Conservation (phyloP, 1,140 invertebrate species). For the Ips nitidus region DNA sequence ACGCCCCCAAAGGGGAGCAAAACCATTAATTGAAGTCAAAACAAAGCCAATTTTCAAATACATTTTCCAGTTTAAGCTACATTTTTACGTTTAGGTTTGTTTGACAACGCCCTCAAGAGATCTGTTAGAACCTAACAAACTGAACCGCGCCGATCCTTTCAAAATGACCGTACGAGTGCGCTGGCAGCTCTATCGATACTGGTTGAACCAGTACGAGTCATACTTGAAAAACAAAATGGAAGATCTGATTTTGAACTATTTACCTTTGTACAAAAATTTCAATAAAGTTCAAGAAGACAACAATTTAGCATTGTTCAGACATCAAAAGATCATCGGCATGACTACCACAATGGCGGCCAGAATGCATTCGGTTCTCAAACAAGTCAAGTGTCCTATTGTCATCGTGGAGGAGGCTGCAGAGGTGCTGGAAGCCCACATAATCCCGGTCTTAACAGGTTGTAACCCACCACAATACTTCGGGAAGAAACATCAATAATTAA, state of each 20-base stretch:
- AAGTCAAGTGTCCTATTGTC: constrained; percentile 65
- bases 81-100: no score
- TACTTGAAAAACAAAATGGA: constrained; percentile 42
- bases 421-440: constrained; percentile 28
- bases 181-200: constrained; percentile 50
- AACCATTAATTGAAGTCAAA: no score
- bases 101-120: no score
- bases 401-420: constrained; percentile 63
- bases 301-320: constrained; percentile 49
- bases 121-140: no score
- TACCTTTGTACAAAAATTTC: constrained; percentile 48
- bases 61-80: no score
- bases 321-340: constrained; percentile 65
- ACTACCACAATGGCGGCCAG: constrained; percentile 77
- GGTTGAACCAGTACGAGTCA: constrained; percentile 48
- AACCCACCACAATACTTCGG: no score
- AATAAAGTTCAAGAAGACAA: constrained; percentile 45
- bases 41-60: no score
- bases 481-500: no score
- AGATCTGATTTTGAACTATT: constrained; percentile 46
- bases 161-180: constrained; percentile 16
- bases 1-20: no score
- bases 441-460: constrained; percentile 11
- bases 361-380: constrained; percentile 59
- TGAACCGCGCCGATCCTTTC: not conserved